Evolutionary conservation across 2,113 vertebrate genomes (phyloP).

Genomic region (Chloroceryle aenea): DNA sequence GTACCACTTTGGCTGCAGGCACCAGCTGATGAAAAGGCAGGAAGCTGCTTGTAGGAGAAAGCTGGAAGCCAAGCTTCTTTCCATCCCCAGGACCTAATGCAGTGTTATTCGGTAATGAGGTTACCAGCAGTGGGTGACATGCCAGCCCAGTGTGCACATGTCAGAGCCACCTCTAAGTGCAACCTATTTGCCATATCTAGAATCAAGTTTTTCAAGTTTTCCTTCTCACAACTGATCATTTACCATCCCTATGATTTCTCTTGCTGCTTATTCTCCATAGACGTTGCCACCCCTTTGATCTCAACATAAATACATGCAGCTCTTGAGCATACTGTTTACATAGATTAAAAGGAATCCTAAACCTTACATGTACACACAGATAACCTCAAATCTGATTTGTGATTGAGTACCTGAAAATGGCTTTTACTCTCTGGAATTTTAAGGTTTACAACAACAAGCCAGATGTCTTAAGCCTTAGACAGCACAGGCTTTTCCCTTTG

Average conservation of each 20-base stretch:
- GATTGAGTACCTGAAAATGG: slow-evolving; percentile 73
- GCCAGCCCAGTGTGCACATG: not conserved
- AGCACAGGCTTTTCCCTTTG: not conserved
- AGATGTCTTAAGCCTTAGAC: slow-evolving; percentile 30
- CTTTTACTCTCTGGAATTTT: slow-evolving; percentile 69
- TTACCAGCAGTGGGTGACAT: not conserved
- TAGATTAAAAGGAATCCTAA: slow-evolving; percentile 71
- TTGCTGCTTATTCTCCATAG: slow-evolving; percentile 48
- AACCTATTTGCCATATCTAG: slow-evolving; percentile 14
- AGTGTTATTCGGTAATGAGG: rapidly evolving
- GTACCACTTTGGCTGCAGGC: not conserved
- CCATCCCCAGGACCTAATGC: not conserved
- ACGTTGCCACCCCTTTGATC: slow-evolving; percentile 34
- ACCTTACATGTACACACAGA: slow-evolving; percentile 67
- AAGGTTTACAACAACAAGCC: slow-evolving; percentile 67
- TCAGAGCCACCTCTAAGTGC: not conserved
- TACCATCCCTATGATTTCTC: slow-evolving; percentile 49
- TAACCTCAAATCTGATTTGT: slow-evolving; percentile 72
- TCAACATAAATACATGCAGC: slow-evolving; percentile 40
- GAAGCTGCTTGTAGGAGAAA: not conserved
- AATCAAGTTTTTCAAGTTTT: slow-evolving; percentile 69
- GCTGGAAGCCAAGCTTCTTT: not conserved
- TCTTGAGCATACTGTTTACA: slow-evolving; percentile 63
- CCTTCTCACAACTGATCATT: slow-evolving; percentile 67
- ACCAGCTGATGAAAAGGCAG: not conserved